These are phyloP conservation scores for Physocephala rufipes DNA, from an alignment of 2,888 invertebrate genomes.

Conservation along the genomic window DNA sequence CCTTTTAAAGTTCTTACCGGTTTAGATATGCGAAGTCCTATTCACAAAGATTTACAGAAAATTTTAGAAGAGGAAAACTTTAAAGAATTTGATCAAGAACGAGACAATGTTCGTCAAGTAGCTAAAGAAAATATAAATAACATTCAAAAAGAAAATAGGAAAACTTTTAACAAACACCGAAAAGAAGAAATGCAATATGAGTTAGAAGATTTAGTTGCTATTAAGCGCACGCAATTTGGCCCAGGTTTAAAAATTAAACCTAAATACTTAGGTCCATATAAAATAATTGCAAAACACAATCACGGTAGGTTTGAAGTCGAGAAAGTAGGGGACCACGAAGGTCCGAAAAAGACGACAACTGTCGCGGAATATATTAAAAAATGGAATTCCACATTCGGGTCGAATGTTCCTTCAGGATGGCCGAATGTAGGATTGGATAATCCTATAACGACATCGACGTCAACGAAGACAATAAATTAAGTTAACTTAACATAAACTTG, in stretches of 20 bases:
- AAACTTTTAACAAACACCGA: background rate
- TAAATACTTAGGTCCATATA: background rate
- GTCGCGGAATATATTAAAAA: no score
- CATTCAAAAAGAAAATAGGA: background rate
- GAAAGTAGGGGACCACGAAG: background rate
- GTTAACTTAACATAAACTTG: no score
- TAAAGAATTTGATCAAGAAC: slow-evolving; percentile 10
- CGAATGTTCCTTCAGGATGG: no score
- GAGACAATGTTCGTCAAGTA: background rate
- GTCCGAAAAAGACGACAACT: background rate
- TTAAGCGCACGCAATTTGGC: background rate
- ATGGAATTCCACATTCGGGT: no score
- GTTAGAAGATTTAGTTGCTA: background rate
- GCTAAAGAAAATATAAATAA: background rate
- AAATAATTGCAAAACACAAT: background rate
- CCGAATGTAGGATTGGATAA: no score
- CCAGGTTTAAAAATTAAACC: background rate
- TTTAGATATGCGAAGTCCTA: no score
- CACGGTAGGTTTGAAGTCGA: background rate
- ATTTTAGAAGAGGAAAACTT: slow-evolving; percentile 12
- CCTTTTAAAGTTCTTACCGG: background rate
- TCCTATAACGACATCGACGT: no score
- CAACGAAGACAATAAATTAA: no score
- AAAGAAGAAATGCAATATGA: background rate
- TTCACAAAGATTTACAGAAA: background rate